phyloP scores from a whole-genome alignment of 2,888 invertebrate genomes.

The Lamellibrachia columna region DNA sequence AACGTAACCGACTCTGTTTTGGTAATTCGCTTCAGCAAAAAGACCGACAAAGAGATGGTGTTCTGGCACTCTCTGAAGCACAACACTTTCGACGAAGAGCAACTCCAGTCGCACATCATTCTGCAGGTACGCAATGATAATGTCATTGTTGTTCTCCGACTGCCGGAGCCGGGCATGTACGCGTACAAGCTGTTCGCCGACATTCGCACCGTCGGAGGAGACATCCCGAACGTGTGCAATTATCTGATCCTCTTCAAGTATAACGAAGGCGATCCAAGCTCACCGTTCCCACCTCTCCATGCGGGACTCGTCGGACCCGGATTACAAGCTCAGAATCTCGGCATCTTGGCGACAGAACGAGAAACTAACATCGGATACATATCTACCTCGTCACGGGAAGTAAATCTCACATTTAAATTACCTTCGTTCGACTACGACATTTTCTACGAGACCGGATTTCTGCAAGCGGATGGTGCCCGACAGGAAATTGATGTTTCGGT shows the following conservation, averaged over 20 bases:
- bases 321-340: neutral
- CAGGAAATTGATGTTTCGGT: neutral
- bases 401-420: neutral
- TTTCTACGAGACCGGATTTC: neutral
- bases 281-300: neutral
- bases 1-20: slow-evolving; percentile 55
- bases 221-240: slow-evolving; percentile 57
- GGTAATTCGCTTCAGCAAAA: slow-evolving; percentile 50
- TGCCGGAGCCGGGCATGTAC: slow-evolving; percentile 57
- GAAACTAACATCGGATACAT: neutral
- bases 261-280: neutral
- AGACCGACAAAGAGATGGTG: slow-evolving; percentile 49
- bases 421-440: neutral
- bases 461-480: neutral
- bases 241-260: slow-evolving; percentile 45
- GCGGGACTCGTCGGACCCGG: neutral
- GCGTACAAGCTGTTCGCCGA: slow-evolving; percentile 60
- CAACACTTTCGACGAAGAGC: slow-evolving; percentile 44
- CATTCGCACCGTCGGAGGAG: slow-evolving; percentile 51
- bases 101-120: slow-evolving; percentile 54
- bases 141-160: slow-evolving; percentile 53
- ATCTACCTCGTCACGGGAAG: neutral
- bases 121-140: slow-evolving; percentile 53
- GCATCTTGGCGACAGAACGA: neutral
- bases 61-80: slow-evolving; percentile 56